Evolutionary conservation across 2,113 vertebrate genomes (phyloP), one percentile per base, ranked within the genome.

Genomic region (Lontra canadensis): DNA sequence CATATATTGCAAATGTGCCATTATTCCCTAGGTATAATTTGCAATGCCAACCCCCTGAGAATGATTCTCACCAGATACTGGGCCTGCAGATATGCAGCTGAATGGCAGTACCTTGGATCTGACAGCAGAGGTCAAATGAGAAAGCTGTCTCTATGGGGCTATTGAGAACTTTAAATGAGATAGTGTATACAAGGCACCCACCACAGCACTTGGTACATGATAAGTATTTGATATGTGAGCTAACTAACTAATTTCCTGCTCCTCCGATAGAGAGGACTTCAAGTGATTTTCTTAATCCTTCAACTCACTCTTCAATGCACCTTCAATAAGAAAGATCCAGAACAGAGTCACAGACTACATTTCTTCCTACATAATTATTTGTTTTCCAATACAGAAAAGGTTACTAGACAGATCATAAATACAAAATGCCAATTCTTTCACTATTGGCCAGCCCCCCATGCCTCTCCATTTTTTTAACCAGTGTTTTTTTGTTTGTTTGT

Each of bases 21-120:
- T 83, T 86, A 39, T 89, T 90, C 57, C 93, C 31, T 93, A 94
- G n/a, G n/a, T 81, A 39, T 92, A 81, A 2, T 79, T 78, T 73
- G 3, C 34, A 96, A 47, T 79, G 17, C 17, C 49, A 89, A 44
- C 2, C 31, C 4, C 25, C 29, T 80, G 55, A 92, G 18, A 97
- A 74, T 82, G 39, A 89, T 31, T 85, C 10, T 65, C 49, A 13
- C 8, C 44, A 89, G 39, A 79, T 57, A 78, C 15, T 78, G 6
- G 57, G 25, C 15, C 26, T 73, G 13, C 15, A 92, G 79, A 90
- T 86, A 23, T 81, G 65, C 29, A 93, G 59, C 23, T 63, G n/a
- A 94, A 63, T 90, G 55, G n/a, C 39, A 65, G 44, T 89, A 78
- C 5, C 13, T 89, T 80, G 17, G 23, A 67, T 85, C 20, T 79